Base-by-base conservation (phyloP, 1,140 invertebrate species). In the Adelges cooleyi region DNA sequence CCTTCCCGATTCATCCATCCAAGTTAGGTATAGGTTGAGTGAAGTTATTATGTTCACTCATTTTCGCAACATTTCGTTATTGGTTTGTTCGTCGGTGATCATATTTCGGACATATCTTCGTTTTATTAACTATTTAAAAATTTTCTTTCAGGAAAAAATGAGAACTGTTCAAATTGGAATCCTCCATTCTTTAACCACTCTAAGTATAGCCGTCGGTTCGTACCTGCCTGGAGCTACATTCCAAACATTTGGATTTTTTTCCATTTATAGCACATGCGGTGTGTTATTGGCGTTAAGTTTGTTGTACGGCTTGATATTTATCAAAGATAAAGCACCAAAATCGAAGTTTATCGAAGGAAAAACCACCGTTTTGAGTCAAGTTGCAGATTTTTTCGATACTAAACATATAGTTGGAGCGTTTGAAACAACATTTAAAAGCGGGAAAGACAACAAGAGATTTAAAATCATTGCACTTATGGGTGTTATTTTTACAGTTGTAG, bases 131-230 rank as follows among this genome's bases (percentile, higher is more conserved):
- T 15, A 20, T 13, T 20, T n/a, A n/a, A n/a, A n/a, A n/a, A 20
- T 18, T 6, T 17, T 3, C 4, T 48, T 48, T 2, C 22, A 62
- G 56, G 56, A 86, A 53, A 83, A 88, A 73, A 85, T 83, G 65
- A 80, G 90, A 66, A 93, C 90, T 1, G 77, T 89, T 15, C 75
- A 90, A 65, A 89, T 93, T 68, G 89, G 88, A 11, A 83, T 92
- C 33, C 83, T 89, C 65, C 93, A 89, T 74, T 78, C 89, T 5
- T 87, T 87, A 70, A 83, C 87, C 69, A 89, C 86, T 1, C 75
- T 90, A 59, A 86, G 87, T 40, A 82, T 89, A 66, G 87, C 88
- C 1, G 82, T 90, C 15, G 71, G 70, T 0, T 66, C 67, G 6
- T 66, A 68, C 0, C 65, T 72, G 4, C 68, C 67, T 13, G 71